These are phyloP conservation scores for Galaxias olidus DNA, from an alignment of 2,797 vertebrate species.

Conservation along the genomic window DNA sequence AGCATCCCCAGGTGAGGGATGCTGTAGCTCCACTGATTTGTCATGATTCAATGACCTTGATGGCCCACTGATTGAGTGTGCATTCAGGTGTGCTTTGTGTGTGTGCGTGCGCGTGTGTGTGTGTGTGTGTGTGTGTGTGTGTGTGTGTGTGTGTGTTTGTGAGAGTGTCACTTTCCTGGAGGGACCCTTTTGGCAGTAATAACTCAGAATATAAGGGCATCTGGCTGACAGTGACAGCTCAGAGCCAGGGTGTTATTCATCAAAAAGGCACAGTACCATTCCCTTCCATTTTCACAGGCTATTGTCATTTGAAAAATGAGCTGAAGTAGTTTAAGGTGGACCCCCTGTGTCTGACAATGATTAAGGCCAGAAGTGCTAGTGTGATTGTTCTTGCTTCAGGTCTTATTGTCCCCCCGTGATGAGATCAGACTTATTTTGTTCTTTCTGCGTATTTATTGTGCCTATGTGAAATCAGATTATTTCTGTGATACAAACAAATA, in stretches of 20 bases:
- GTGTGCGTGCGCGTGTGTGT: conserved; percentile 1
- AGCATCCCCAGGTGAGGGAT: conserved; percentile 81
- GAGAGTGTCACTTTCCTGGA: conserved; percentile 40
- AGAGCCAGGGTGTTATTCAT: too few relatives aligned
- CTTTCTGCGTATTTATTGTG: too few relatives aligned
- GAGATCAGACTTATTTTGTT: too few relatives aligned
- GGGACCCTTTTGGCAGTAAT: conserved; percentile 65
- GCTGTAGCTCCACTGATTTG: conserved; percentile 58
- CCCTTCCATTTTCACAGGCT: conserved; percentile 53
- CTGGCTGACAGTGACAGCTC: conserved; percentile 49
- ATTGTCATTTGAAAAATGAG: conserved; percentile 61
- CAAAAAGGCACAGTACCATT: conserved; percentile 50
- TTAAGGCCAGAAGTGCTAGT: conserved; percentile 6
- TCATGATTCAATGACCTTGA: conserved; percentile 69
- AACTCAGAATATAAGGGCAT: conserved; percentile 59
- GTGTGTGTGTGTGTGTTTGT: not conserved
- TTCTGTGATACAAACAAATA: too few relatives aligned
- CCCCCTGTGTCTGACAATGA: conserved; percentile 21
- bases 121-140: conserved; percentile 7
- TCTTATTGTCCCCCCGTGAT: too few relatives aligned
- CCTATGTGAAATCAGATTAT: too few relatives aligned
- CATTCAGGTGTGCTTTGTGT: not conserved
- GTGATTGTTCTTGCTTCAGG: too few relatives aligned
- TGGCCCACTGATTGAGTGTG: conserved; percentile 38
- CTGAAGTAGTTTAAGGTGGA: conserved; percentile 48